Base-by-base conservation (phyloP, 2,113 vertebrate species). In the Apteryx owenii region DNA sequence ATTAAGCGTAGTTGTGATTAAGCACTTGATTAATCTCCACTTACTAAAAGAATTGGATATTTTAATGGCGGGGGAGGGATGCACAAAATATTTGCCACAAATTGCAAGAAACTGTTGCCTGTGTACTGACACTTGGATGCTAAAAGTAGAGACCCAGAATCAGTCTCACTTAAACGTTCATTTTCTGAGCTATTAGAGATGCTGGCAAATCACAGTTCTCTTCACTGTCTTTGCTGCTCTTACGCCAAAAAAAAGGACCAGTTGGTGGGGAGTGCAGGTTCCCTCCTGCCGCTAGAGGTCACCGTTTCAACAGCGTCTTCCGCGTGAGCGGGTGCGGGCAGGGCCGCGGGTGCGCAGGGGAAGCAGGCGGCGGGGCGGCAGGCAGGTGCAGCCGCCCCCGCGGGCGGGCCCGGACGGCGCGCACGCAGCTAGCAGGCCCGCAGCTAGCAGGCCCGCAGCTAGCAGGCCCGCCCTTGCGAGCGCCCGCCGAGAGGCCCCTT, bases 91-190 rank as follows among this genome's bases (percentile, higher is more conserved):
- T 26, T 11, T 3, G 2, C 4, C 18, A 3, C 62, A 36, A 7
- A 8, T 5, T 4, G 19, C 19, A 51, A 58, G 73, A 10, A 19
- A 2, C 9, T 12, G 2, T 4, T 6, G 11, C 2, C 53, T 1
- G 46, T 1, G 1, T 65, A 25, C 3, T 23, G 33, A 26, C 12
- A 38, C 51, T 54, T 4, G 46, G n/a, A 2, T 4, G 51, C 2
- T 2, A 12, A 5, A 19, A 58, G 17, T 0, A 3, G 2, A 42
- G 75, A 3, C 12, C 7, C 64, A 2, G 29, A 9, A 50, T 0
- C 12, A 18, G 0, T 1, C 21, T 6, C 1, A 11, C 53, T 28
- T 1, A 5, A 20, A 3, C 1, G 0, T 3, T 0, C 2, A 0
- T 46, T 10, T 58, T 11, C 76, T 10, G 10, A 14, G 1, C 13